Evolutionary conservation across 2,113 vertebrate genomes (phyloP), one percentile per base, ranked within the genome.

Genomic region (Tylochromis polylepis): DNA sequence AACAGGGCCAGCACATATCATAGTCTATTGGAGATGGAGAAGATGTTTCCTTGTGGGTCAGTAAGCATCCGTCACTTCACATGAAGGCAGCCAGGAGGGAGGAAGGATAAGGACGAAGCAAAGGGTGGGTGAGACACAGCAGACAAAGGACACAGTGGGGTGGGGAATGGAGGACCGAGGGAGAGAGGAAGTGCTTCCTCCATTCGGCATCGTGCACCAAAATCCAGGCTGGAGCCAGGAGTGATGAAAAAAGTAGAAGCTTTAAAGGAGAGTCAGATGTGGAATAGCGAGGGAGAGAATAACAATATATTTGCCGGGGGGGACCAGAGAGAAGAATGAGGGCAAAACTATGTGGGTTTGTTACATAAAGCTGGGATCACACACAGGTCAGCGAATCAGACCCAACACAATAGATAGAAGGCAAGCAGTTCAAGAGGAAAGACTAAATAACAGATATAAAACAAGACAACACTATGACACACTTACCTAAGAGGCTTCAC

Each of bases 41-140:
- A 84, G 92, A 92, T 91, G 89, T 87, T 90, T 89, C 88, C 89
- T 87, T 43, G 3, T 82, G 93, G 92, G 60, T 94, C 89, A 87
- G 85, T 46, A 84, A 87, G 86, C 83, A 86, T 88, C 85, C 82
- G 86, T 91, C 90, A 93, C 88, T 89, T 93, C 85, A 88, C 91
- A 93, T 94, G 81, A 94, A 89, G 22, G 53, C 81, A 91, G 88
- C 86, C 81, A 60, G 67, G 34, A 88, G 81, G 87, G 78, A 79
- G 83, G 41, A 77, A 58, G 49, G 2, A 62, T 22, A 81, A 65
- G 20, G 58, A 79, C 16, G 38, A 82, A 53, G 65, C 24, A 72
- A 77, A 2, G 70, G 82, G 79, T 60, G 59, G 82, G 70, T 81
- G 87, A 79, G 85, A 85, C 16, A 1, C 43, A n/a, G 70, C 16